Conservation (phyloP, 1,140 invertebrate genomes). For the Aphidius ervi region DNA sequence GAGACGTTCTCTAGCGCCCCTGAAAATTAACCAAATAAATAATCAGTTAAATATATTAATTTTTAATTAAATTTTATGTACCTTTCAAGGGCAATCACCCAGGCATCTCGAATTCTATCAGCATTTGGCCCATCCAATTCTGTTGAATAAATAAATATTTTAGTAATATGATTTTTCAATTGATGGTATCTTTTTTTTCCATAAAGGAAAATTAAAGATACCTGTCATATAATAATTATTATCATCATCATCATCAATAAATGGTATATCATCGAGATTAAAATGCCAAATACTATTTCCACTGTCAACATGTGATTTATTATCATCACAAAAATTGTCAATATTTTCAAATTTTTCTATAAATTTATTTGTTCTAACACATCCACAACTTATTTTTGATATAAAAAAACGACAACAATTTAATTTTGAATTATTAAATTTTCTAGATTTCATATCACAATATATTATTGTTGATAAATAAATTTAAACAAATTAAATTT, state of each 20-base stretch:
- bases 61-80: conserved; percentile 32
- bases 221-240: conserved; percentile 24
- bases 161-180: conserved; percentile 7
- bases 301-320: not conserved
- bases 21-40: conserved; percentile 21
- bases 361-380: not conserved
- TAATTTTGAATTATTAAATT: not conserved
- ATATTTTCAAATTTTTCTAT: not conserved
- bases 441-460: too few species aligned
- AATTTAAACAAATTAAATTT: too few species aligned
- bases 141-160: conserved; percentile 52
- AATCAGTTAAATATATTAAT: conserved; percentile 1
- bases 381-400: conserved; percentile 4
- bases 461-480: too few species aligned
- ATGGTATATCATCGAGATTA: conserved; percentile 45
- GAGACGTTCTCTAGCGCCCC: conserved; percentile 77
- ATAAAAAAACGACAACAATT: conserved; percentile 10
- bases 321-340: not conserved
- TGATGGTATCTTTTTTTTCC: not conserved
- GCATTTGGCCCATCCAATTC: conserved; percentile 80
- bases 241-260: conserved; percentile 48
- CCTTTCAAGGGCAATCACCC: conserved; percentile 95
- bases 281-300: conserved; percentile 31
- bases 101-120: conserved; percentile 83
- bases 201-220: not conserved